Evolutionary conservation across 2,797 vertebrate species (phyloP).

Genomic region (Pitangus sulphuratus): DNA sequence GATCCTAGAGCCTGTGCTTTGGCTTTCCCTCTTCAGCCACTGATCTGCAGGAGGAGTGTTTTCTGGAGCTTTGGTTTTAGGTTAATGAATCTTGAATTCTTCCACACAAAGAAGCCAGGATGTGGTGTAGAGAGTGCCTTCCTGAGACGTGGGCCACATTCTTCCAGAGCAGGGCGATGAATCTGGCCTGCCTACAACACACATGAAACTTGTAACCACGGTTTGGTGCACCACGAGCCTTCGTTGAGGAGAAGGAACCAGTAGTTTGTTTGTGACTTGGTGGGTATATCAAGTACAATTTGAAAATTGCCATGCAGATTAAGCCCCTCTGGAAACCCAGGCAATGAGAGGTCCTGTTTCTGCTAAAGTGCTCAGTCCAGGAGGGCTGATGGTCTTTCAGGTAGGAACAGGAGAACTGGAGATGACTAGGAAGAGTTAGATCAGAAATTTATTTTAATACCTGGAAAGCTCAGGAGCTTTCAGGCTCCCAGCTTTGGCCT

Average conservation of each 20-base stretch:
- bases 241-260: background rate
- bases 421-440: background rate
- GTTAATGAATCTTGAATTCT: background rate
- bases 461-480: background rate
- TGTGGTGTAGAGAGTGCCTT: background rate
- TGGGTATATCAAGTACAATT: background rate
- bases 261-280: background rate
- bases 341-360: background rate
- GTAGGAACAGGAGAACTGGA: background rate
- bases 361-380: background rate
- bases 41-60: background rate
- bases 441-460: background rate
- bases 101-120: background rate
- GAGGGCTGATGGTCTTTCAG: background rate
- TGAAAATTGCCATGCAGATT: background rate
- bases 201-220: background rate
- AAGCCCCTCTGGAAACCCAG: background rate
- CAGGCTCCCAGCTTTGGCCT: background rate
- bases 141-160: fast-evolving
- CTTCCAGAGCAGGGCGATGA: background rate
- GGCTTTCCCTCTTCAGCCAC: background rate
- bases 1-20: background rate
- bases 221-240: background rate
- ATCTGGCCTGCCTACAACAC: background rate
- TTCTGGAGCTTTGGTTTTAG: background rate